phyloP scores from a whole-genome alignment of 2,113 vertebrate genomes.

The Eulemur macaco region DNA sequence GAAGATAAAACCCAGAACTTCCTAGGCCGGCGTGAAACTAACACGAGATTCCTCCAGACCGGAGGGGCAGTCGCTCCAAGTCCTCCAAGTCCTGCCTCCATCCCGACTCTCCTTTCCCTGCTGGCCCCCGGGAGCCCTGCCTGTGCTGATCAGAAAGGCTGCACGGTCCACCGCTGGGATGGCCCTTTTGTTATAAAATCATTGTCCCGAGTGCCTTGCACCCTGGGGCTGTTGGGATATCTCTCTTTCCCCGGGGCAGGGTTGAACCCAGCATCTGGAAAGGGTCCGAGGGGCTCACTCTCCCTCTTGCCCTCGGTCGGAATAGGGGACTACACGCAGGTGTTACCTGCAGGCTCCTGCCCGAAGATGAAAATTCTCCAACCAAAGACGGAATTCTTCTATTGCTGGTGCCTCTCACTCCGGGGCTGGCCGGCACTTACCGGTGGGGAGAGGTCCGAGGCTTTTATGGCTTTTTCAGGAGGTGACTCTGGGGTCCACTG shows the following conservation, averaged over 20 bases:
- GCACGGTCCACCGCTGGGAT: too few species aligned
- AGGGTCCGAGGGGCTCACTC: too few species aligned
- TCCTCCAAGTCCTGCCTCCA: background rate
- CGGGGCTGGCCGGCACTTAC: accelerated
- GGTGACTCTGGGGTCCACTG: accelerated
- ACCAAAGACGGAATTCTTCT: too few species aligned
- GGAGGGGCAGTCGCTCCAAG: background rate
- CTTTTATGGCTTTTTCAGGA: background rate
- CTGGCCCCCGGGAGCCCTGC: background rate
- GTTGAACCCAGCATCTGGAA: too few species aligned
- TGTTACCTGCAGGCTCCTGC: too few species aligned
- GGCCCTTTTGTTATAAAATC: background rate
- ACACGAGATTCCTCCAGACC: background rate
- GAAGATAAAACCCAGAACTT: background rate
- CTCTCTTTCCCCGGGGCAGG: too few species aligned
- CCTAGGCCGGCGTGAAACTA: background rate
- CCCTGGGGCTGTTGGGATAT: too few species aligned
- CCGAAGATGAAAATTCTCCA: too few species aligned
- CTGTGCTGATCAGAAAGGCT: background rate
- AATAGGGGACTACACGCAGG: too few species aligned
- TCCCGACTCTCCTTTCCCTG: background rate
- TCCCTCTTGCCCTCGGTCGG: too few species aligned
- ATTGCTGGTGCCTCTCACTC: background rate
- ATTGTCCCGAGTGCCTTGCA: background rate
- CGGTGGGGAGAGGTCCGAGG: background rate